Conservation (phyloP, 2,888 invertebrate species). For the Mongoloraphidia duomilia region DNA sequence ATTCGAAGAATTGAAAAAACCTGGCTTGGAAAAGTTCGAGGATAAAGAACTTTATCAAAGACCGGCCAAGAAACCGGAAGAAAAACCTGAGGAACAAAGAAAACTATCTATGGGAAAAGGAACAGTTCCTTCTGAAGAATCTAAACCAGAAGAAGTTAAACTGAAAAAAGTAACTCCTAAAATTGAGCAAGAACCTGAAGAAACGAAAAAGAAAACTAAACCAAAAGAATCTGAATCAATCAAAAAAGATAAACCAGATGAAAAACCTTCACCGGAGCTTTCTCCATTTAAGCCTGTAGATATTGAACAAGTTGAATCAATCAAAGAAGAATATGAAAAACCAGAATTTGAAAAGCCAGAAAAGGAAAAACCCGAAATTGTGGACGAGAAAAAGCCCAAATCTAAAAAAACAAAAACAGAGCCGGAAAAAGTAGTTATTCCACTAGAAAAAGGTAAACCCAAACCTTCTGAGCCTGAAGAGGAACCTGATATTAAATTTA, state of each 20-base stretch:
- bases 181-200: slow-evolving; percentile 6
- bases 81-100: slow-evolving; percentile 22
- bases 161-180: not conserved
- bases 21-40: slow-evolving; percentile 26
- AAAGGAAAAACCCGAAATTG: too few species aligned
- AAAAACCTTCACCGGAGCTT: slow-evolving; percentile 3
- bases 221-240: slow-evolving; percentile 2
- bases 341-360: slow-evolving; percentile 14
- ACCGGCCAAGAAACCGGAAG: slow-evolving; percentile 14
- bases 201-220: slow-evolving; percentile 1
- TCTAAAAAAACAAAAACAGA: too few species aligned
- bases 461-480: slow-evolving; percentile 11
- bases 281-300: slow-evolving; percentile 13
- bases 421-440: too few species aligned
- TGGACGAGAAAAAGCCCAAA: too few species aligned
- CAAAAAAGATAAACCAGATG: slow-evolving; percentile 9
- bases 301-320: slow-evolving; percentile 12
- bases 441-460: too few species aligned
- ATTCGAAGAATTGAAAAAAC: slow-evolving; percentile 28
- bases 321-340: slow-evolving; percentile 24
- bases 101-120: slow-evolving; percentile 25
- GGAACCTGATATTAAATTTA: slow-evolving; percentile 2
- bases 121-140: slow-evolving; percentile 15
- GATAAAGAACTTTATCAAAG: slow-evolving; percentile 13
- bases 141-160: not conserved